Evolutionary conservation across 1,140 invertebrate genomes (phyloP), one percentile per base, ranked within the genome.

Genomic region (Drosophila ananassae): DNA sequence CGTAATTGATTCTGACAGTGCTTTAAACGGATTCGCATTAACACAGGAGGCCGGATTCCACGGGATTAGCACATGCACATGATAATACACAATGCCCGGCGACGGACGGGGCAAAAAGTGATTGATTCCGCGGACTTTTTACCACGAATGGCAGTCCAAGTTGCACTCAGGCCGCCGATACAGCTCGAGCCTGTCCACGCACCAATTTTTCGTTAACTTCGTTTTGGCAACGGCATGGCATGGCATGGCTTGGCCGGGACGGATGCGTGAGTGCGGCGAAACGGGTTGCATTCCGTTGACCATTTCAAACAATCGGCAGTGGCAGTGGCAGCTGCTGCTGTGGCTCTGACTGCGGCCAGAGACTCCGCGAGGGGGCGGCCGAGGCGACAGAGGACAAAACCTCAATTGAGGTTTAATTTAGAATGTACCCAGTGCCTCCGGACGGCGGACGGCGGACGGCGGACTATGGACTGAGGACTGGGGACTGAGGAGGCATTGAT

Each of bases 241-340:
- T 17, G 39, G 41, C 41, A 41, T 44, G 41, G 17, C 6, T 7
- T 13, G 41, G 41, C 13, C 7, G 13, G 39, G 39, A 6, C n/a
- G 39, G 62, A 51, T 79, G 53, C 62, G 56, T 56, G 56, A 37
- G 52, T 22, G 39, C 58, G 50, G 63, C 47, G 52, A 91, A 91
- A 91, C 89, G 60, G 82, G 89, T 87, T 78, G 77, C 89, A 91
- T 91, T 91, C 89, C 89, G 56, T 73, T 91, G 89, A 91, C 89
- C 89, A 91, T 91, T 91, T 91, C 79, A 79, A 89, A 82, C 67
- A 87, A 76, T 82, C 66, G 79, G 48, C 71, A 69, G 37, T 67
- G 73, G 51, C 71, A 69, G 37, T 60, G 56, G 64, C 73, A 61
- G 60, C 72, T 71, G 58, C 64, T 47, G 17, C 54, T 57, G 21